These are phyloP conservation scores for Fulica atra DNA, from an alignment of 2,113 vertebrate genomes.

Conservation along the genomic window DNA sequence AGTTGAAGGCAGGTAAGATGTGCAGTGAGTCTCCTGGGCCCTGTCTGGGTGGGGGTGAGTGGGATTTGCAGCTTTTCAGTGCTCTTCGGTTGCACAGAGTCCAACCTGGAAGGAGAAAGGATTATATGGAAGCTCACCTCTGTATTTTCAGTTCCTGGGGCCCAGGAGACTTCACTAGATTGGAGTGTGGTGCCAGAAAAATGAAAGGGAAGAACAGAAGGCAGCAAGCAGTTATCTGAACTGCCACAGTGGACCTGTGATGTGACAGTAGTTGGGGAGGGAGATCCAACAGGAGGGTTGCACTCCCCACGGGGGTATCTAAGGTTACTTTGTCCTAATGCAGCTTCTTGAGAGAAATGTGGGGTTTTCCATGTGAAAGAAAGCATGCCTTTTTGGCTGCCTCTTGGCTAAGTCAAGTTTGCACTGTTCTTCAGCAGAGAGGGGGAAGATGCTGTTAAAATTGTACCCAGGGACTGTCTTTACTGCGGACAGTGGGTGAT, in stretches of 20 bases:
- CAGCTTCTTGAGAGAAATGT: neutral
- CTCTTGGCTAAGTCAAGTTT: neutral
- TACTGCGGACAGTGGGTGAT: neutral
- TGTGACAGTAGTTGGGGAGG: neutral
- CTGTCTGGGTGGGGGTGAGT: constrained; percentile 60
- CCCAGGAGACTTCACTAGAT: neutral
- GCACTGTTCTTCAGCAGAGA: neutral
- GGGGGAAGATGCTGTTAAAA: neutral
- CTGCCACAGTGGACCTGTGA: neutral
- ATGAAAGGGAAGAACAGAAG: neutral
- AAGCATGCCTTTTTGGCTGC: neutral
- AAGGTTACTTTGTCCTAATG: neutral
- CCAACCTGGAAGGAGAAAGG: constrained; percentile 58
- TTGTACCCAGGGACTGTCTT: neutral
- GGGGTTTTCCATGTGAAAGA: neutral
- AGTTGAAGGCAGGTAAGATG: constrained; percentile 58
- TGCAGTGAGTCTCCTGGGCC: constrained; percentile 65
- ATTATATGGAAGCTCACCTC: neutral
- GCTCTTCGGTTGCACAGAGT: constrained; percentile 40
- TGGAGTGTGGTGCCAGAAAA: neutral
- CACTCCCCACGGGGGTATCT: neutral
- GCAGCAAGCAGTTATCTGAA: neutral
- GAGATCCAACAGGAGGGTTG: neutral
- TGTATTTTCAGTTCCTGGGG: neutral
- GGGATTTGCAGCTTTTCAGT: constrained; percentile 28